A percentile compares a stretch with the other conserved stretches of the same genome.
Conservation (phyloP, 2,888 invertebrate species). For the Agriopis marginaria region DNA sequence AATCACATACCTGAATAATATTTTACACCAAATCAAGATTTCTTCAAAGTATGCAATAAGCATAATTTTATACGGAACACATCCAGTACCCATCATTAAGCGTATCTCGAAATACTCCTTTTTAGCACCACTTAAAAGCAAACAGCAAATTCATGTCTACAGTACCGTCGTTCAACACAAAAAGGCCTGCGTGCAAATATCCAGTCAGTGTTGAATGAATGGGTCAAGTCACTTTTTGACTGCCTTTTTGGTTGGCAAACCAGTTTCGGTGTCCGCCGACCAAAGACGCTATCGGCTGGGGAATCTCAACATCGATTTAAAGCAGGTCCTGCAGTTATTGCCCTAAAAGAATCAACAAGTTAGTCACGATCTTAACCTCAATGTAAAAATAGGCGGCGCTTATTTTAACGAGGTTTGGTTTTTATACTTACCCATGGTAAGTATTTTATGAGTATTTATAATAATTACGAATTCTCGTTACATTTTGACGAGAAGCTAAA, state of each 20-base stretch:
- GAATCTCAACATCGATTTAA: slow-evolving; percentile 66
- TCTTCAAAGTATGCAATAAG: not conserved
- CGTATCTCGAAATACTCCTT: slow-evolving; percentile 29
- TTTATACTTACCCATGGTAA: not conserved
- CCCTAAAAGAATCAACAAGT: slow-evolving; percentile 38
- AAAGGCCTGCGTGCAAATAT: slow-evolving; percentile 58
- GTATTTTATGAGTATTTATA: too few species aligned
- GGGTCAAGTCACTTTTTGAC: slow-evolving; percentile 61
- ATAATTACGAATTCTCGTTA: too few species aligned
- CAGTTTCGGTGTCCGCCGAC: slow-evolving; percentile 60
- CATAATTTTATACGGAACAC: not conserved
- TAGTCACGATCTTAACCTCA: slow-evolving; percentile 26
- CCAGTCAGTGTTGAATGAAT: slow-evolving; percentile 62
- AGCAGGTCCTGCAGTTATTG: slow-evolving; percentile 53
- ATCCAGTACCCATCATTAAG: not conserved
- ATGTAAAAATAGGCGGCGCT: slow-evolving; percentile 21
- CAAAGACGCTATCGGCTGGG: slow-evolving; percentile 61
- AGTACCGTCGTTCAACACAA: slow-evolving; percentile 52
- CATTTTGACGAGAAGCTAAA: too few species aligned
- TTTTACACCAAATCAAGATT: not conserved
- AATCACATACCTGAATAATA: not conserved
- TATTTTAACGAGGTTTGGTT: slow-evolving; percentile 1
- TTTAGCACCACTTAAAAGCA: slow-evolving; percentile 49
- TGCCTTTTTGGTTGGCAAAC: slow-evolving; percentile 47
- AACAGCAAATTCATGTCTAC: slow-evolving; percentile 58